phyloP scores from a whole-genome alignment of 2,113 vertebrate species.

The Etheostoma spectabile region DNA sequence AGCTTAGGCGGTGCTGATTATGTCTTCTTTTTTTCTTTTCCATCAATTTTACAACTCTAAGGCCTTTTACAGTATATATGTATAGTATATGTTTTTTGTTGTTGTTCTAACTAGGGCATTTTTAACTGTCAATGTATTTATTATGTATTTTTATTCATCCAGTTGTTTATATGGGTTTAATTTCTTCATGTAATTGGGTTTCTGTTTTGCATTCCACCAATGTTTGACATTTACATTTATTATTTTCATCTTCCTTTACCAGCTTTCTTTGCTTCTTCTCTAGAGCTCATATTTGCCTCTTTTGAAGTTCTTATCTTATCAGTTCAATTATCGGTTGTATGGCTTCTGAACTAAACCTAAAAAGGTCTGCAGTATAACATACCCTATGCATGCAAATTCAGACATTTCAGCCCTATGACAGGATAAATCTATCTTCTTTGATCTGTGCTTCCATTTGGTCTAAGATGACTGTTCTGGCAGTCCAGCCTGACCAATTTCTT shows the following conservation, averaged over 20 bases:
- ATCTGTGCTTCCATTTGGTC: neutral
- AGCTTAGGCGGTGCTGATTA: neutral
- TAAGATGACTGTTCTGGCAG: neutral
- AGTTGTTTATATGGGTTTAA: no score
- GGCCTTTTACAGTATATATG: no score
- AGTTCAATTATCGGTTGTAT: neutral
- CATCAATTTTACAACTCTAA: no score
- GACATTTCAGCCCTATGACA: neutral
- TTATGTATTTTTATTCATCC: no score
- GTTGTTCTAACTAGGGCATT: no score
- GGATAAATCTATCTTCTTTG: neutral
- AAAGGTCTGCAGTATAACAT: neutral
- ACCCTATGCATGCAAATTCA: constrained; percentile 4
- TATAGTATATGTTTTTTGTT: no score
- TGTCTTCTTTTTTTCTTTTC: no score
- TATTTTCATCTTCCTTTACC: neutral
- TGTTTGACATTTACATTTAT: neutral
- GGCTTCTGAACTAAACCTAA: neutral
- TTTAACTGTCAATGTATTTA: no score
- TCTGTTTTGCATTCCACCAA: neutral
- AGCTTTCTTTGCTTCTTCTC: neutral
- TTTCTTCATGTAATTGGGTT: neutral
- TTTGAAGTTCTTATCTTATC: constrained; percentile 9
- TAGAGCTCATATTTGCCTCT: neutral
- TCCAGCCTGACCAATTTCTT: neutral